Conservation (phyloP, 2,888 invertebrate genomes). For the Tetragnatha montana region DNA sequence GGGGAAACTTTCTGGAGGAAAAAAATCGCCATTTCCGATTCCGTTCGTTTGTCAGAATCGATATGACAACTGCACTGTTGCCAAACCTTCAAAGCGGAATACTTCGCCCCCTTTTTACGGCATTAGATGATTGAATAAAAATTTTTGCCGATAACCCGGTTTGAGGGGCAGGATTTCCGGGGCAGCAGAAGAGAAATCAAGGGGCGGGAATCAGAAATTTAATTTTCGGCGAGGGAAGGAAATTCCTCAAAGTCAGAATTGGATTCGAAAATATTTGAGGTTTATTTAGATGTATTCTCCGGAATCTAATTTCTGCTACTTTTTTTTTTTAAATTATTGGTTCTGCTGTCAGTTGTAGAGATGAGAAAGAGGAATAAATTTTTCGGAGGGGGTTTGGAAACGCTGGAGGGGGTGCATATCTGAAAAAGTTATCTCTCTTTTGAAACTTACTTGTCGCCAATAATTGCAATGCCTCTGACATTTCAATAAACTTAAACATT, state of each 20-base stretch:
- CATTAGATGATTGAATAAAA: not conserved
- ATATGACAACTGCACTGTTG: constrained; percentile 16
- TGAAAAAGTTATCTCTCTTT: too few species aligned
- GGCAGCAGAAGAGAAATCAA: not conserved
- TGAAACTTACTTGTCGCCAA: too few species aligned
- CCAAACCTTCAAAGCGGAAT: not conserved
- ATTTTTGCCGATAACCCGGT: not conserved
- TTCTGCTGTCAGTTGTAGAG: not conserved
- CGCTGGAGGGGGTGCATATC: too few species aligned
- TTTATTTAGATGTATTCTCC: not conserved
- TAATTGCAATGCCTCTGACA: too few species aligned
- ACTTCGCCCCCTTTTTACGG: not conserved
- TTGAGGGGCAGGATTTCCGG: not conserved
- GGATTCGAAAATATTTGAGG: not conserved
- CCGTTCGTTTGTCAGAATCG: constrained; percentile 10
- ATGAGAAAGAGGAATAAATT: too few species aligned
- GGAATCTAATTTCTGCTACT: not conserved
- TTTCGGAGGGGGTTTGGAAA: too few species aligned
- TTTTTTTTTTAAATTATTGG: not conserved
- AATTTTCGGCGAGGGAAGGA: not conserved
- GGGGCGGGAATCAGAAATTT: not conserved
- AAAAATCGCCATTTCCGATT: not conserved
- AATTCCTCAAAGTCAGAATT: not conserved
- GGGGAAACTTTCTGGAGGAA: not conserved
- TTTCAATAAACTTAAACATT: too few species aligned